These are phyloP conservation scores for Brachionus paranguensis DNA, from an alignment of 1,140 invertebrate species.

Conservation along the genomic window DNA sequence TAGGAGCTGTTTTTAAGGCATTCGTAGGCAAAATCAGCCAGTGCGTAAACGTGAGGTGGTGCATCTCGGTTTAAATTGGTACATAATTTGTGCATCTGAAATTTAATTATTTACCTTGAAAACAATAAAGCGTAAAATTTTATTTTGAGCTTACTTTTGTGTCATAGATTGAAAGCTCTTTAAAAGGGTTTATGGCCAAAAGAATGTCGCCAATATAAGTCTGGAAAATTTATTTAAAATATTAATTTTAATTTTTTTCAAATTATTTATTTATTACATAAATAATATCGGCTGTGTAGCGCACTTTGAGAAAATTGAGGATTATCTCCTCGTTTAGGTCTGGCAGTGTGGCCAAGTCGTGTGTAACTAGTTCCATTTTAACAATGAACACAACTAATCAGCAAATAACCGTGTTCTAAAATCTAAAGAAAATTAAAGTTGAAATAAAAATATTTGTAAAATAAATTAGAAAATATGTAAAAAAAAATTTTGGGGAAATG, in stretches of 20 bases:
- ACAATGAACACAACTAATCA: not conserved
- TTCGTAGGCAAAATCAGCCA: slow-evolving; percentile 92
- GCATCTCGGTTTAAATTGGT: slow-evolving; percentile 93
- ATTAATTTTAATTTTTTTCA: not conserved
- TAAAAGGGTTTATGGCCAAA: slow-evolving; percentile 70
- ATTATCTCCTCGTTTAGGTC: slow-evolving; percentile 51
- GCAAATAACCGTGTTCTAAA: not conserved
- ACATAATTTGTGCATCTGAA: slow-evolving; percentile 96
- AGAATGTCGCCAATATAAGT: slow-evolving; percentile 75
- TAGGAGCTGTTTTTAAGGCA: slow-evolving; percentile 82
- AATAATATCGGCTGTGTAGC: slow-evolving; percentile 49
- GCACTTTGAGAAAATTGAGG: slow-evolving; percentile 48
- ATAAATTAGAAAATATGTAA: not conserved
- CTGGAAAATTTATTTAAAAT: slow-evolving; percentile 59
- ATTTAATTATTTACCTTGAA: slow-evolving; percentile 41
- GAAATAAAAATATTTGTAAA: not conserved
- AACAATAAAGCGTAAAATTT: not conserved
- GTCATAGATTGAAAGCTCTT: slow-evolving; percentile 85
- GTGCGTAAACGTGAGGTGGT: slow-evolving; percentile 95
- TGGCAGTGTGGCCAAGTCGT: slow-evolving; percentile 50
- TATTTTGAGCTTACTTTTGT: slow-evolving; percentile 40
- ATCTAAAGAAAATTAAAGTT: not conserved
- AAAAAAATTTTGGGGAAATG: not conserved
- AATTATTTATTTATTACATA: slow-evolving; percentile 49
- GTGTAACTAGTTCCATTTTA: slow-evolving; percentile 19